Conservation (phyloP, 2,888 invertebrate genomes). For the Trissolcus japonicus region DNA sequence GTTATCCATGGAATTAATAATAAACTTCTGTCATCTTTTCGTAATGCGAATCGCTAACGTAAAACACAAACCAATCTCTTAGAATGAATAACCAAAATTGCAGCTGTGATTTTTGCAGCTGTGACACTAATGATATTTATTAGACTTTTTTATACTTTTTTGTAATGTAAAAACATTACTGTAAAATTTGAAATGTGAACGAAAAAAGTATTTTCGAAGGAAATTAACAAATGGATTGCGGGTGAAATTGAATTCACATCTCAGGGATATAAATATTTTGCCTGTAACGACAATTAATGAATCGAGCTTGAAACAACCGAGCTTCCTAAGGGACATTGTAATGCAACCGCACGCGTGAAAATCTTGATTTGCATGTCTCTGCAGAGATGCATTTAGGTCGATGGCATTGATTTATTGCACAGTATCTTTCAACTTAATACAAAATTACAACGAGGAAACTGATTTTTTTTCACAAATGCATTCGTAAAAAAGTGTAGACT, state of each 20-base stretch:
- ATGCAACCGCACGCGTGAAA: slow-evolving; percentile 17
- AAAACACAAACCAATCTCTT: no score
- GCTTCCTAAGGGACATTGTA: slow-evolving; percentile 28
- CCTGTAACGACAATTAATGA: slow-evolving; percentile 35
- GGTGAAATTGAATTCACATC: slow-evolving; percentile 22
- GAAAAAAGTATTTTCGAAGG: slow-evolving; percentile 14
- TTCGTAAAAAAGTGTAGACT: no score
- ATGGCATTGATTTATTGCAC: slow-evolving; percentile 15
- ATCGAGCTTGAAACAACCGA: slow-evolving; percentile 34
- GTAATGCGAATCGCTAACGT: background rate
- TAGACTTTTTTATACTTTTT: background rate
- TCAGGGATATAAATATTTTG: slow-evolving; percentile 15
- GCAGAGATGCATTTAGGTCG: slow-evolving; percentile 10
- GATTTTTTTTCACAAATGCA: no score
- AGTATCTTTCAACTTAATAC: slow-evolving; percentile 9
- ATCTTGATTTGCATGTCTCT: slow-evolving; percentile 31
- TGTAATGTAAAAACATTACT: background rate
- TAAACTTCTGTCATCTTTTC: slow-evolving; percentile 15
- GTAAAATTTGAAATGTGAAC: slow-evolving; percentile 10
- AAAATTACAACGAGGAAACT: background rate
- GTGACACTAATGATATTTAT: no score
- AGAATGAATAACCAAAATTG: no score
- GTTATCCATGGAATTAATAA: slow-evolving; percentile 25
- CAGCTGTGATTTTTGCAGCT: no score
- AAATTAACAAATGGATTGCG: slow-evolving; percentile 16